Evolutionary conservation across 2,113 vertebrate species (phyloP).

Genomic region (Atrichornis clamosus): DNA sequence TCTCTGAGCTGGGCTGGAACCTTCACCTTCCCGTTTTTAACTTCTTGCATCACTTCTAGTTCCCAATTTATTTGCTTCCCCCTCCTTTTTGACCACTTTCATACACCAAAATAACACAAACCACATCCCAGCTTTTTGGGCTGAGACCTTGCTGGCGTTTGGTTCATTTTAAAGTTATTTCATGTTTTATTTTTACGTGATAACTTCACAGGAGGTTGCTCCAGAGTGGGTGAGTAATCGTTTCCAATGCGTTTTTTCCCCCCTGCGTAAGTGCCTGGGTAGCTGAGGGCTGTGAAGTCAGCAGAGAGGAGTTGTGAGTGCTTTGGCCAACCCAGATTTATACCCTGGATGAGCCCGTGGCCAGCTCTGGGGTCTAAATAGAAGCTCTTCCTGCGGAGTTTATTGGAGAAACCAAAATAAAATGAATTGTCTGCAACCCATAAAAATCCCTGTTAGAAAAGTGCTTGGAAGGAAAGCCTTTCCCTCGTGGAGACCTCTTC

Average conservation of each 20-base stretch:
- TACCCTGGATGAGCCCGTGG: fast-evolving
- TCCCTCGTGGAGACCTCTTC: not conserved
- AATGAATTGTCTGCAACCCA: not conserved
- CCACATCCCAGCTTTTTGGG: fast-evolving
- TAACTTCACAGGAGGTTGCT: not conserved
- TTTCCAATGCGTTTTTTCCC: not conserved
- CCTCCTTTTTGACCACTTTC: not conserved
- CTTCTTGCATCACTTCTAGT: not conserved
- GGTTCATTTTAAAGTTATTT: not conserved
- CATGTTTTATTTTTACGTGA: not conserved
- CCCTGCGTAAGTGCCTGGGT: fast-evolving
- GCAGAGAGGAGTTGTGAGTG: not conserved
- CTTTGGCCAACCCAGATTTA: not conserved
- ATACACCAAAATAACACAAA: not conserved
- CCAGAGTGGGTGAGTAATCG: not conserved
- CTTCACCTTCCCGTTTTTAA: not conserved
- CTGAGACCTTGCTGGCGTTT: not conserved
- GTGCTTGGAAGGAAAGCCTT: not conserved
- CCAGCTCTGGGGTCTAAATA: not conserved
- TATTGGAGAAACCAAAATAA: not conserved
- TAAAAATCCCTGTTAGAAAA: not conserved
- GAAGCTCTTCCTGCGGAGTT: not conserved
- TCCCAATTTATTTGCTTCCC: not conserved
- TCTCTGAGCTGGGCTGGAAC: not conserved
- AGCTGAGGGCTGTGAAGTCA: not conserved